Evolutionary conservation across 1,140 invertebrate species (phyloP).

Genomic region (Calliphora vicina): DNA sequence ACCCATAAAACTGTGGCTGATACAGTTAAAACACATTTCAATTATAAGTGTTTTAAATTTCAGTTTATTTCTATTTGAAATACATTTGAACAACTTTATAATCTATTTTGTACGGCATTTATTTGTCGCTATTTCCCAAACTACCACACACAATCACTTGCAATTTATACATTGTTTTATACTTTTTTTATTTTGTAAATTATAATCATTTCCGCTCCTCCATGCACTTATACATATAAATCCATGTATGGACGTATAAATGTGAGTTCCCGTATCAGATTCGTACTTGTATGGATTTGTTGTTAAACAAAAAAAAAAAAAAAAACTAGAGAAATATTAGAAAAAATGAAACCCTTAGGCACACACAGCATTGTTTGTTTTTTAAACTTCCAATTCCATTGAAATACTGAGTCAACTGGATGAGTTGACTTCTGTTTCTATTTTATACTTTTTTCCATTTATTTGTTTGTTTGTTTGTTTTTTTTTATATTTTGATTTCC

Average conservation of each 20-base stretch:
- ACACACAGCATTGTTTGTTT: not conserved
- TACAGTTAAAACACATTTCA: no score
- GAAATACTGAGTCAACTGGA: not conserved
- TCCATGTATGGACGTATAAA: not conserved
- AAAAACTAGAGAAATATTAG: not conserved
- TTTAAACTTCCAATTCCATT: not conserved
- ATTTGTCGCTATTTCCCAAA: no score
- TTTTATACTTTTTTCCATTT: not conserved
- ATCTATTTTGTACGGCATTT: no score
- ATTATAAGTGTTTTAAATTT: no score
- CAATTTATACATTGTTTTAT: no score
- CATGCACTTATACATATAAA: not conserved
- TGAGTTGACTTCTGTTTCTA: not conserved
- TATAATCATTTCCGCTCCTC: slow-evolving; percentile 9
- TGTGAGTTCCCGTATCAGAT: not conserved
- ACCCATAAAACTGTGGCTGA: no score
- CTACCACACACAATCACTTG: no score
- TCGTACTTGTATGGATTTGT: not conserved
- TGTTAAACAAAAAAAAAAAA: no score
- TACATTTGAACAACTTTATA: no score
- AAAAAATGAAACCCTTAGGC: not conserved
- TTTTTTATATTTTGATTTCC: not conserved
- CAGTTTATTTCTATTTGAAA: no score
- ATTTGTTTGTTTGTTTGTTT: not conserved
- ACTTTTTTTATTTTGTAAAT: not conserved